These are phyloP conservation scores for Conger conger DNA, from an alignment of 2,113 vertebrate genomes.

Conservation along the genomic window DNA sequence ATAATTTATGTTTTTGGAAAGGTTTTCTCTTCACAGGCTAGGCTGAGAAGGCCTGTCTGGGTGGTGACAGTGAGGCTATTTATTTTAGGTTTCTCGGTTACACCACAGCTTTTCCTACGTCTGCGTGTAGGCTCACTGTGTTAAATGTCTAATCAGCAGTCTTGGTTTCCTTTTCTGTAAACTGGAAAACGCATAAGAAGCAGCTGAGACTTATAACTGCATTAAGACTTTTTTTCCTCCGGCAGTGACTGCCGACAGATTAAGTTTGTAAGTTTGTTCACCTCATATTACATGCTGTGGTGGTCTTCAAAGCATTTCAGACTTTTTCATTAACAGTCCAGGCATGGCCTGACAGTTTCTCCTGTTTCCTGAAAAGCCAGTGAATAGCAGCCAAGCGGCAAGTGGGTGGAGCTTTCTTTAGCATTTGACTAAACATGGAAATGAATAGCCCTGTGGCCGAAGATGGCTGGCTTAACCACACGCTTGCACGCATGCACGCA, in stretches of 20 bases:
- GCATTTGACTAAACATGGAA: conserved; percentile 32
- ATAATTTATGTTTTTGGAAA: background rate
- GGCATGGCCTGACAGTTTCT: background rate
- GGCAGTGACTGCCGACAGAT: background rate
- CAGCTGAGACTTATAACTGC: no score
- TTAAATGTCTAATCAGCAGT: background rate
- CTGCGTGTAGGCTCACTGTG: background rate
- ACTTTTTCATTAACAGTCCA: background rate
- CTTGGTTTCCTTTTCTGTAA: background rate
- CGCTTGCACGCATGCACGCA: background rate
- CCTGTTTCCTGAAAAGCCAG: conserved; percentile 1
- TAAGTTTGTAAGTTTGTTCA: background rate
- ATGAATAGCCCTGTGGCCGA: background rate
- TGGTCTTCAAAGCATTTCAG: background rate
- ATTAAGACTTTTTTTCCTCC: background rate
- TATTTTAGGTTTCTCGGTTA: background rate
- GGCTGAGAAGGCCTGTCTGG: background rate
- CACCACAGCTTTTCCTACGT: background rate
- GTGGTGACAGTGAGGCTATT: background rate
- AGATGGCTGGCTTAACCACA: background rate
- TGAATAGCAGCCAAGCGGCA: background rate
- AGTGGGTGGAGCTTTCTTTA: background rate
- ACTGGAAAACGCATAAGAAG: no score
- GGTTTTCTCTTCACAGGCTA: background rate
- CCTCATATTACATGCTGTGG: background rate